phyloP scores from a whole-genome alignment of 2,888 invertebrate species.

The Bruchidius siliquastri region DNA sequence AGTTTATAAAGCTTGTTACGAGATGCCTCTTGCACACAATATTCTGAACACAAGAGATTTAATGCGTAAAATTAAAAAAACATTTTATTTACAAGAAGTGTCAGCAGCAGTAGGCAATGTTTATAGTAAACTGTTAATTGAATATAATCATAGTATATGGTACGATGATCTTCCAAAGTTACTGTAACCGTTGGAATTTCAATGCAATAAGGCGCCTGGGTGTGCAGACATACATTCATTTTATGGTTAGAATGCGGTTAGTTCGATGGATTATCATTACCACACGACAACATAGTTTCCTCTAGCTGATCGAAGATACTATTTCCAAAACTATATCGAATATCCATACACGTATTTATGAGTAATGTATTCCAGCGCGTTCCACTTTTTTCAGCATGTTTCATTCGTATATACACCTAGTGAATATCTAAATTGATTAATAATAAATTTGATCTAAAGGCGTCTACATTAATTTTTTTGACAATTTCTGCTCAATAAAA shows the following conservation, averaged over 20 bases:
- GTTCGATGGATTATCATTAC: neutral
- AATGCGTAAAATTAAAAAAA: too few relatives aligned
- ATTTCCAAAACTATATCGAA: neutral
- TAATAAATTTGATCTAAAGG: too few relatives aligned
- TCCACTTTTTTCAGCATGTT: neutral
- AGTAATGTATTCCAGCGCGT: neutral
- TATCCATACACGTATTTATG: neutral
- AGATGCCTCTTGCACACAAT: too few relatives aligned
- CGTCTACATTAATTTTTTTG: too few relatives aligned
- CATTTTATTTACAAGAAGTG: too few relatives aligned
- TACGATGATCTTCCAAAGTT: neutral
- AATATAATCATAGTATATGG: neutral
- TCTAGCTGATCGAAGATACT: neutral
- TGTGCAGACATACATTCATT: neutral
- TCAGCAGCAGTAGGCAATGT: too few relatives aligned
- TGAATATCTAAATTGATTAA: too few relatives aligned
- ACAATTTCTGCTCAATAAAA: too few relatives aligned
- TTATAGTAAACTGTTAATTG: too few relatives aligned
- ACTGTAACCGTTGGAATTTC: neutral
- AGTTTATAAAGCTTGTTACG: too few relatives aligned
- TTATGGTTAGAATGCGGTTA: neutral
- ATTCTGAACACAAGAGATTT: too few relatives aligned
- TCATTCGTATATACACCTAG: too few relatives aligned
- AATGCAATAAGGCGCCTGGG: neutral
- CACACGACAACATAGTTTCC: neutral